Evolutionary conservation across 2,113 vertebrate genomes (phyloP).

Genomic region (Kryptolebias marmoratus): DNA sequence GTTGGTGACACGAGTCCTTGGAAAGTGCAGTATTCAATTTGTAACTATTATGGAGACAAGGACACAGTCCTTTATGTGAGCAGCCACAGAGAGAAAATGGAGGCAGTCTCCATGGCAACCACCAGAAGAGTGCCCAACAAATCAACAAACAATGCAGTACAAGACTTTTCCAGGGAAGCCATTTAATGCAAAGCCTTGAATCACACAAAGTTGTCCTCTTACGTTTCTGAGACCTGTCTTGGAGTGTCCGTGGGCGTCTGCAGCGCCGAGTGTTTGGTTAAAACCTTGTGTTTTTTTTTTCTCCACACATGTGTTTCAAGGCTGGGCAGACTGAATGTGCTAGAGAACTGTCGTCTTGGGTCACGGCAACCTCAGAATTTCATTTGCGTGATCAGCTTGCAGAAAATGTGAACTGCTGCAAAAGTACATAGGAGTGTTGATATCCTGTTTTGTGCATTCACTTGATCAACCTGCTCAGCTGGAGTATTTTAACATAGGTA

Average conservation of each 20-base stretch:
- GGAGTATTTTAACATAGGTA: not conserved
- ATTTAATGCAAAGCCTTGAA: conserved; percentile 76
- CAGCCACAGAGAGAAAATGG: conserved; percentile 78
- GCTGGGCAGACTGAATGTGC: conserved; percentile 61
- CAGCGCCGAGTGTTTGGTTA: conserved; percentile 60
- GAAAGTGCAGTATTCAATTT: conserved; percentile 82
- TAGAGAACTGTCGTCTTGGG: conserved; percentile 73
- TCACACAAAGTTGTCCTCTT: conserved; percentile 76
- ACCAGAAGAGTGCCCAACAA: conserved; percentile 76
- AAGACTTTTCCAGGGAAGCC: conserved; percentile 72
- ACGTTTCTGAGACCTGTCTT: conserved; percentile 70
- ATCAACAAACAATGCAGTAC: conserved; percentile 78
- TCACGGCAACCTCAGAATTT: conserved; percentile 73
- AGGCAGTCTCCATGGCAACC: conserved; percentile 80
- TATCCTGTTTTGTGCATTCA: conserved; percentile 22
- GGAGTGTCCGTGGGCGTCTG: conserved; percentile 63
- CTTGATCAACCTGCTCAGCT: not conserved
- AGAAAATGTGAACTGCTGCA: conserved; percentile 63
- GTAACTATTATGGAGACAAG: conserved; percentile 82
- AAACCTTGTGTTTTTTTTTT: conserved; percentile 61
- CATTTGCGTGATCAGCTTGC: conserved; percentile 69
- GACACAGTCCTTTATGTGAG: conserved; percentile 79
- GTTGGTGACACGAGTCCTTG: conserved; percentile 80
- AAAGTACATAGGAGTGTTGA: conserved; percentile 38
- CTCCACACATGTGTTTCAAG: conserved; percentile 69